phyloP scores from a whole-genome alignment of 2,797 vertebrate genomes.

The Pangasius larnaudii region DNA sequence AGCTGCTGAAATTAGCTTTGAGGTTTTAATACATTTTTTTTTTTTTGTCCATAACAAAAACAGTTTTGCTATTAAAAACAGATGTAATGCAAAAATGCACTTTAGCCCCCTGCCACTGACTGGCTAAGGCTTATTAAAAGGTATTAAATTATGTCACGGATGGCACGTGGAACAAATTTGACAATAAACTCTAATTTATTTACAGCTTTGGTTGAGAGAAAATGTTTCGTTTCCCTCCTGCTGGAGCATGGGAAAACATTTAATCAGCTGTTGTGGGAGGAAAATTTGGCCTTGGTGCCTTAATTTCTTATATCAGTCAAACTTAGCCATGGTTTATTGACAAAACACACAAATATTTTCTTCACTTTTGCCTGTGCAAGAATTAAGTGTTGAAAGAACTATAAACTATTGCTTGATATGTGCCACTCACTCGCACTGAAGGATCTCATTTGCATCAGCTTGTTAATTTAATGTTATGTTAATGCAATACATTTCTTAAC shows the following conservation, averaged over 20 bases:
- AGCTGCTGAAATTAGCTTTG: constrained; percentile 4
- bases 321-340: constrained; percentile 4
- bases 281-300: constrained; percentile 21
- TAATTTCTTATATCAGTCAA: constrained; percentile 34
- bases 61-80: constrained; percentile 10
- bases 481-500: constrained; percentile 1
- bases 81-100: not conserved
- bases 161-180: constrained; percentile 55
- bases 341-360: not conserved
- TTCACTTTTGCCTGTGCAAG: not conserved
- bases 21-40: not conserved
- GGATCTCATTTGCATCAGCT: not conserved
- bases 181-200: constrained; percentile 53
- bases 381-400: not conserved
- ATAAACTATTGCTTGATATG: not conserved
- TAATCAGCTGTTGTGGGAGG: constrained; percentile 45
- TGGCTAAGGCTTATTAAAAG: constrained; percentile 37
- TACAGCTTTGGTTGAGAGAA: constrained; percentile 46
- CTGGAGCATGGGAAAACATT: constrained; percentile 48
- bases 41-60: not conserved
- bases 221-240: constrained; percentile 25
- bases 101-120: not conserved
- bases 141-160: constrained; percentile 48
- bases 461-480: not conserved
- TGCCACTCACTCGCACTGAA: not conserved